A percentile compares a stretch with the other conserved stretches of the same genome.
phyloP scores from a whole-genome alignment of 1,140 invertebrate genomes.

The Philotrypesis tridentata region DNA sequence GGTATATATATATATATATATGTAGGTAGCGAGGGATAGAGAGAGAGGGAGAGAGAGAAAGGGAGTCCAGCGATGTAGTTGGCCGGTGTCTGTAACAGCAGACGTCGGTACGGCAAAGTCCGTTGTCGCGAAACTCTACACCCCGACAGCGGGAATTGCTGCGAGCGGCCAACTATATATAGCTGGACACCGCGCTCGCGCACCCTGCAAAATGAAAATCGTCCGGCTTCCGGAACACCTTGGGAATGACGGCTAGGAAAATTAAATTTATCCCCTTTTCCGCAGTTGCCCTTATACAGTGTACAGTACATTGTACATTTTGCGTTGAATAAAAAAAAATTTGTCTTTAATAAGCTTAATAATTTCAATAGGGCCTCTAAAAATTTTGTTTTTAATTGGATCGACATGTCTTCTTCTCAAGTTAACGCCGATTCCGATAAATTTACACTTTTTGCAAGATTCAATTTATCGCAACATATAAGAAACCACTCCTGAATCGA shows the following conservation, averaged over 20 bases:
- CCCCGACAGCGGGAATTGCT: conserved; percentile 13
- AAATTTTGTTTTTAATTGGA: no score
- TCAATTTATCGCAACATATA: no score
- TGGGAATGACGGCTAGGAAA: conserved; percentile 40
- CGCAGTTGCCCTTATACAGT: not conserved
- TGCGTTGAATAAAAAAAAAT: no score
- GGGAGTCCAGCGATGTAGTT: conserved; percentile 3
- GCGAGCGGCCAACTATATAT: not conserved
- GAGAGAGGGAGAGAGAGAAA: not conserved
- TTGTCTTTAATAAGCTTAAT: no score
- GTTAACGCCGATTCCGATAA: no score
- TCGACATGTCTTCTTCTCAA: no score
- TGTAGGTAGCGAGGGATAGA: not conserved
- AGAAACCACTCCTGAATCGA: no score
- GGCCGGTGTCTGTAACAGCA: conserved; percentile 27
- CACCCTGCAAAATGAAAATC: conserved; percentile 29
- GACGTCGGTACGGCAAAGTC: not conserved
- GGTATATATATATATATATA: conserved; percentile 25
- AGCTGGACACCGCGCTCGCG: not conserved
- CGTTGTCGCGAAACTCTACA: not conserved
- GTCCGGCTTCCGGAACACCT: conserved; percentile 14
- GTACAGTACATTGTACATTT: no score
- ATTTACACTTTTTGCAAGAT: no score
- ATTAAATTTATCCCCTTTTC: conserved; percentile 31
- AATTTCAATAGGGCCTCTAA: no score